Percentiles rank a stretch among this genome's conserved stretches.
Conservation (phyloP, 2,888 invertebrate genomes). For the Drosophila borborema region DNA sequence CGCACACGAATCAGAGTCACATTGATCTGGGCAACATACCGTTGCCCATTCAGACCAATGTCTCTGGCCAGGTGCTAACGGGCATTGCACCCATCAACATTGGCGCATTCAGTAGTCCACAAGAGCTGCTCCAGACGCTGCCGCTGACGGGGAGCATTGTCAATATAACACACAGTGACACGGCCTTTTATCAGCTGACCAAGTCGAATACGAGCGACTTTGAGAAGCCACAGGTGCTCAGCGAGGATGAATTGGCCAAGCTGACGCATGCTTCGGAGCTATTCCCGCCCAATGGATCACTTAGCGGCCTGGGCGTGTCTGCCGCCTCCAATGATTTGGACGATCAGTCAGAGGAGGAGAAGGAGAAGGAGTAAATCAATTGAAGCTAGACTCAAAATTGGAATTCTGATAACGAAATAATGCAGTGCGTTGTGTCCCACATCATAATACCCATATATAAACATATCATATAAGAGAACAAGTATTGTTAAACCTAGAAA, state of each 20-base stretch:
- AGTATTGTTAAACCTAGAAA: conserved; percentile 21
- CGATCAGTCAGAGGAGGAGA: conserved; percentile 27
- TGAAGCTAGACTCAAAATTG: conserved; percentile 8
- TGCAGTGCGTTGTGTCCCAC: conserved; percentile 69
- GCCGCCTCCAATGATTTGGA: conserved; percentile 55
- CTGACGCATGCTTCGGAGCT: conserved; percentile 76
- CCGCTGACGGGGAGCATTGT: conserved; percentile 85
- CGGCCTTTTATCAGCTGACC: conserved; percentile 83
- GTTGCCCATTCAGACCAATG: conserved; percentile 86
- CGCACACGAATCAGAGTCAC: conserved; percentile 85
- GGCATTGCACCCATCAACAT: conserved; percentile 86
- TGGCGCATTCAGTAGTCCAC: conserved; percentile 84
- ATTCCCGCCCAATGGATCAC: conserved; percentile 56
- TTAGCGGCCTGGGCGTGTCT: conserved; percentile 34
- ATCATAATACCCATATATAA: conserved; percentile 14
- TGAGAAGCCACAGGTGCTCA: conserved; percentile 77
- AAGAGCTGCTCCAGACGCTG: conserved; percentile 82
- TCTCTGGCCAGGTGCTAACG: conserved; percentile 86
- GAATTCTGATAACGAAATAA: conserved; percentile 21
- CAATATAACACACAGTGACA: conserved; percentile 85
- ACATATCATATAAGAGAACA: conserved; percentile 22
- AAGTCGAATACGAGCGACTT: conserved; percentile 75
- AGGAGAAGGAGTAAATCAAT: conserved; percentile 11
- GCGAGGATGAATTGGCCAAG: conserved; percentile 64
- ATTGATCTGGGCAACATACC: conserved; percentile 87